Evolutionary conservation across 2,888 invertebrate genomes (phyloP).

Genomic region (Netelia virgata): DNA sequence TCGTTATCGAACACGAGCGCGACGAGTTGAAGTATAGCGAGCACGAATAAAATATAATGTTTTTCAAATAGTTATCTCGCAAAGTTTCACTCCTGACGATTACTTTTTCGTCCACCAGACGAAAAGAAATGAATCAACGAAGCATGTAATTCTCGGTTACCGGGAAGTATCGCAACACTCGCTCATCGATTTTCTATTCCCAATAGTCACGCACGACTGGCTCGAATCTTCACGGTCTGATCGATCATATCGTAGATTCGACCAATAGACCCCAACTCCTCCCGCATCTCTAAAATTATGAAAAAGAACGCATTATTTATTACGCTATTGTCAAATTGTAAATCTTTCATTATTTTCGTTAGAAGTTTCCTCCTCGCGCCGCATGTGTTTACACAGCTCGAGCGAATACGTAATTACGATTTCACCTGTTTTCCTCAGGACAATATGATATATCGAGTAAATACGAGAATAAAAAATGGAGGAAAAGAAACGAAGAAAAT

Average conservation of each 20-base stretch:
- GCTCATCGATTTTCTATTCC: slow-evolving; percentile 57
- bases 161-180: slow-evolving; percentile 8
- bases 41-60: neutral
- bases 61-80: neutral
- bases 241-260: neutral
- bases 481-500: slow-evolving; percentile 44
- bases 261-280: neutral
- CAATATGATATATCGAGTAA: neutral
- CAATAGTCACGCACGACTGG: slow-evolving; percentile 69
- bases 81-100: neutral
- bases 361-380: neutral
- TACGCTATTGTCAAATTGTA: neutral
- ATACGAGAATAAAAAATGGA: neutral
- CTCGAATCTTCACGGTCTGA: slow-evolving; percentile 70
- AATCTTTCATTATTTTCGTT: neutral
- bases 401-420: neutral
- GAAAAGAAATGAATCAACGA: slow-evolving; percentile 61
- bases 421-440: neutral
- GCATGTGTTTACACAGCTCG: neutral
- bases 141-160: slow-evolving; percentile 24
- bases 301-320: neutral
- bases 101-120: slow-evolving; percentile 46
- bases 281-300: neutral
- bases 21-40: neutral
- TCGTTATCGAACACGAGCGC: neutral